Percentiles rank a stretch among this genome's conserved stretches.
These are phyloP conservation scores for Eilema depressum DNA, from an alignment of 2,888 invertebrate genomes.

Conservation along the genomic window DNA sequence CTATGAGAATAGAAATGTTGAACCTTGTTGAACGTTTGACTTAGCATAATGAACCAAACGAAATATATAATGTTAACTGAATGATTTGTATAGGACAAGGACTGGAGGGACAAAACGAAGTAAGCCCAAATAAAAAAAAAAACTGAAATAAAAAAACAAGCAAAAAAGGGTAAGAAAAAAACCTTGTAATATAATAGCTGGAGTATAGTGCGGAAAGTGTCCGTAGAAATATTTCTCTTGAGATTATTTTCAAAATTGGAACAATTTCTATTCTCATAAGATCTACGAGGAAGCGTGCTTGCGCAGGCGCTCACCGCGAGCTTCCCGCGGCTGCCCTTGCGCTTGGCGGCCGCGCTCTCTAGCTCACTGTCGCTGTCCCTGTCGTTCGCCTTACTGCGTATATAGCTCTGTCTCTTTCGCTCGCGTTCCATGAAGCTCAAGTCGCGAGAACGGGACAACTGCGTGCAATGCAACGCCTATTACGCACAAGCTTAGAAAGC, in stretches of 20 bases:
- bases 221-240: slow-evolving; percentile 25
- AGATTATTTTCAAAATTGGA: slow-evolving; percentile 14
- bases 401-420: slow-evolving; percentile 85
- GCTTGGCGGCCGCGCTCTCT: slow-evolving; percentile 84
- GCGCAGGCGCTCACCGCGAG: slow-evolving; percentile 88
- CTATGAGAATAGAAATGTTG: slow-evolving; percentile 55
- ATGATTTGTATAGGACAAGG: slow-evolving; percentile 3
- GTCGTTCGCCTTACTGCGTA: slow-evolving; percentile 83
- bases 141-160: slow-evolving; percentile 6
- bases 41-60: slow-evolving; percentile 13
- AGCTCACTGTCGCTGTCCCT: slow-evolving; percentile 96
- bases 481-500: slow-evolving; percentile 60
- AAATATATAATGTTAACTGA: slow-evolving; percentile 9
- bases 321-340: slow-evolving; percentile 89
- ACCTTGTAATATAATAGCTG: slow-evolving; percentile 28
- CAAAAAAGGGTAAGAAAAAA: slow-evolving; percentile 17
- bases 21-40: slow-evolving; percentile 6
- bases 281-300: slow-evolving; percentile 67
- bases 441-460: slow-evolving; percentile 83
- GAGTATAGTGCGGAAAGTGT: slow-evolving; percentile 22
- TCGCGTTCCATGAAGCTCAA: slow-evolving; percentile 84
- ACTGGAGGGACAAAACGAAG: background rate
- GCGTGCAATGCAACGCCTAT: slow-evolving; percentile 79
- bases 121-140: slow-evolving; percentile 5
- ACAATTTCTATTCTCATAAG: slow-evolving; percentile 66